Evolutionary conservation across 2,113 vertebrate species (phyloP), one percentile per base, ranked within the genome.

Genomic region (Upupa epops): DNA sequence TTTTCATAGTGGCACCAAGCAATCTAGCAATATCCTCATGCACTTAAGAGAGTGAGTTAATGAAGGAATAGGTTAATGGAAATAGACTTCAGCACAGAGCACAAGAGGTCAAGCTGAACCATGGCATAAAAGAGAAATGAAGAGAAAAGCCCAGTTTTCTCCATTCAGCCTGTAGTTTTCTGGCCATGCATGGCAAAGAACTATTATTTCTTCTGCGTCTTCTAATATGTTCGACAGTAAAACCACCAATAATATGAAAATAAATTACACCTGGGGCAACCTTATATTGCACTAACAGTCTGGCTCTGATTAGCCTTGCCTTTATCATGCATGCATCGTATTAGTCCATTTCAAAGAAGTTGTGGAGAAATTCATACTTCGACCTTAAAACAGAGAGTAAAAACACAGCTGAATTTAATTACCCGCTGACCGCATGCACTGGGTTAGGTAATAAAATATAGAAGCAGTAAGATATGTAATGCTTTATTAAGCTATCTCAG

Each of bases 341-440:
- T 98, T 98, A 98, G 98, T 96, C 97, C 96, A 79, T 98, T 98
- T 98, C 98, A 98, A 98, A 98, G 98, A 98, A 98, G 97, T 97
- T 95, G 11, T 91, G 61, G 97, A 97, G 97, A 98, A 98, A 97
- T 97, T 97, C 97, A 97, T 97, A 97, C 97, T 98, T 97, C 96
- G 86, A 96, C 97, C 97, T 97, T 97, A 97, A 98, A 96, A 97
- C 96, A 97, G 97, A 97, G 97, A 98, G 98, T 97, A 98, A 98
- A 98, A 99, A 98, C 98, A 99, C 99, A 99, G 99, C 99, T 99
- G 99, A 98, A 98, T 98, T 98, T 98, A 97, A 99, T 99, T 99
- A 99, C 97, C 97, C 96, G 78, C 95, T 97, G 98, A 98, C 98
- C 98, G 98, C 98, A 98, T 98, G 98, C 98, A 97, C 98, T 97